phyloP scores from a whole-genome alignment of 2,888 invertebrate species.

The Penaeus monodon region DNA sequence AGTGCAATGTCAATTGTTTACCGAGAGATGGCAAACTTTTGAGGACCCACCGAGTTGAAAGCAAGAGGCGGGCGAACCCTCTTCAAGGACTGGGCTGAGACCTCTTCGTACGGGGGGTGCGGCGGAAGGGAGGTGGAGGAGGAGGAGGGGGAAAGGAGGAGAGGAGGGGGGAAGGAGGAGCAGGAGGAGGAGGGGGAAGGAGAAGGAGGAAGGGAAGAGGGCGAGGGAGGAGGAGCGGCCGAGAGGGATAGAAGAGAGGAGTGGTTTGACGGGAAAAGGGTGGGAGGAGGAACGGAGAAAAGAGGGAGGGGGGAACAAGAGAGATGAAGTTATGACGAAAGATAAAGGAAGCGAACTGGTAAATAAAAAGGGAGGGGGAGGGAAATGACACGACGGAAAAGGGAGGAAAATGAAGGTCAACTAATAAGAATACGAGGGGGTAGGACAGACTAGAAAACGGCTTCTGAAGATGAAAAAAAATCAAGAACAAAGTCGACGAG shows the following conservation, averaged over 20 bases:
- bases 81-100: slow-evolving; percentile 34
- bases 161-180: neutral
- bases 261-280: neutral
- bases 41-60: slow-evolving; percentile 40
- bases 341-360: too few relatives aligned
- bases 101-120: neutral
- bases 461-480: too few relatives aligned
- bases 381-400: too few relatives aligned
- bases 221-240: neutral
- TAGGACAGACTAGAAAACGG: too few relatives aligned
- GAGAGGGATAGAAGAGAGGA: neutral
- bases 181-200: neutral
- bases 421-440: too few relatives aligned
- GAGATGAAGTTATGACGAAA: too few relatives aligned
- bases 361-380: too few relatives aligned
- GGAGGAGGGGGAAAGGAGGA: neutral
- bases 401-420: too few relatives aligned
- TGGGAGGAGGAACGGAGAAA: neutral
- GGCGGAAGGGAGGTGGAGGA: neutral
- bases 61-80: slow-evolving; percentile 22
- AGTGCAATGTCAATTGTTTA: slow-evolving; percentile 62
- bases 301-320: neutral
- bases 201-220: neutral
- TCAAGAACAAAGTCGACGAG: too few relatives aligned
- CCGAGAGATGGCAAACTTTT: slow-evolving; percentile 39